Evolutionary conservation across 1,140 invertebrate genomes (phyloP).

Genomic region (Neomicropteryx cornuta): DNA sequence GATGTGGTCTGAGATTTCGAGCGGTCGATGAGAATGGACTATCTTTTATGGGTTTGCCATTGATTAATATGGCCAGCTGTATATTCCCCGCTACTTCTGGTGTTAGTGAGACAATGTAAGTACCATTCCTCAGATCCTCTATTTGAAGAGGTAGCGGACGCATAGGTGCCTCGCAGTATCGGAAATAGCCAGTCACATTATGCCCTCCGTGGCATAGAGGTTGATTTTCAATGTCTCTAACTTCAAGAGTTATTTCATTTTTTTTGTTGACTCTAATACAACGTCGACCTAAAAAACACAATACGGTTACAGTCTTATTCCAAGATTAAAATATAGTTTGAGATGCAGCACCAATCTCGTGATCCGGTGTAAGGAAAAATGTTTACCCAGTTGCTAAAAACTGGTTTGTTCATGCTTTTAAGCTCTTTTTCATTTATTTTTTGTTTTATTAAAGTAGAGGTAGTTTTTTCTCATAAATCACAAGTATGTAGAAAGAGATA

Average conservation of each 20-base stretch:
- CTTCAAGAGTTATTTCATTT: conserved; percentile 29
- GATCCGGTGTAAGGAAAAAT: too few species aligned
- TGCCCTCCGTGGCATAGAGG: conserved; percentile 31
- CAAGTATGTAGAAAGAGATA: too few species aligned
- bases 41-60: conserved; percentile 50
- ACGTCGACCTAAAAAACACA: conserved; percentile 39
- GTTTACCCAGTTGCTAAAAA: too few species aligned
- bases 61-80: conserved; percentile 44
- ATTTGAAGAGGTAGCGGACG: conserved; percentile 43
- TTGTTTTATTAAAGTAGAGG: too few species aligned
- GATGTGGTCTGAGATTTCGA: conserved; percentile 44
- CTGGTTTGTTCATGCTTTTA: too few species aligned
- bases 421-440: too few species aligned
- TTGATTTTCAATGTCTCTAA: conserved; percentile 26
- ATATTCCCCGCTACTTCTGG: conserved; percentile 47
- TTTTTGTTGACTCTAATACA: conserved; percentile 35
- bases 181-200: conserved; percentile 26
- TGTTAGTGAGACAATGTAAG: conserved; percentile 44
- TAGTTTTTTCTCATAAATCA: too few species aligned
- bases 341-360: too few species aligned
- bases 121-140: conserved; percentile 46
- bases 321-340: too few species aligned
- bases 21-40: conserved; percentile 48
- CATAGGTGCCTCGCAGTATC: conserved; percentile 31
- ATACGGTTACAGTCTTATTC: too few species aligned